Evolutionary conservation across 2,797 vertebrate genomes (phyloP).

Genomic region (Tragelaphus oryx): DNA sequence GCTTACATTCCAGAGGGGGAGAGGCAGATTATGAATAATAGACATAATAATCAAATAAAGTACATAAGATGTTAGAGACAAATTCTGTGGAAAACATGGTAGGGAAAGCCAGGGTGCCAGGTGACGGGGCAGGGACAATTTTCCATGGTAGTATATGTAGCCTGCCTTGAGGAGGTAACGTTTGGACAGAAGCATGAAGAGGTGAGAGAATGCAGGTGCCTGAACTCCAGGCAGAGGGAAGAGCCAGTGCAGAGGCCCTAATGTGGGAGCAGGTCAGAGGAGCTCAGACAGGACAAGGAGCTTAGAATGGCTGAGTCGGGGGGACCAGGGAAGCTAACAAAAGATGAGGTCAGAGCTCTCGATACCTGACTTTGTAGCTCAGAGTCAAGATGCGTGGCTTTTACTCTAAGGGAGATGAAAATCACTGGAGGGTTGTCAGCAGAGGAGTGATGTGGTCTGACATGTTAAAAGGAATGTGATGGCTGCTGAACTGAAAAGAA

Average conservation of each 20-base stretch:
- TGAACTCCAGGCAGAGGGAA: neutral
- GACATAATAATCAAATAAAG: neutral
- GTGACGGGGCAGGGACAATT: neutral
- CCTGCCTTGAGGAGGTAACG: neutral
- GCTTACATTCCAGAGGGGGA: neutral
- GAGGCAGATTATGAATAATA: neutral
- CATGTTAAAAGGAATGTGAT: neutral
- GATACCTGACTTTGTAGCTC: neutral
- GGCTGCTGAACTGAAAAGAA: neutral
- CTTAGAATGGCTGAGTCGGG: no score
- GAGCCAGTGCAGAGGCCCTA: rapidly evolving
- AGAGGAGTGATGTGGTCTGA: neutral
- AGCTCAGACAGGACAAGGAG: neutral
- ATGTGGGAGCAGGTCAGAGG: rapidly evolving
- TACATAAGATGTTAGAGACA: neutral
- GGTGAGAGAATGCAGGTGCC: neutral
- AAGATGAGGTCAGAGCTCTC: neutral
- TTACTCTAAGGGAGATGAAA: neutral
- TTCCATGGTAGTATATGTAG: neutral
- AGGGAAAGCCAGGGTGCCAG: neutral
- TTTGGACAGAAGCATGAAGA: neutral
- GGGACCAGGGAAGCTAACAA: neutral
- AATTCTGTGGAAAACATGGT: neutral
- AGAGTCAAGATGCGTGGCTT: neutral
- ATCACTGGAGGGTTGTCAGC: neutral